A percentile compares a stretch with the other conserved stretches of the same genome.
phyloP scores from a whole-genome alignment of 1,140 invertebrate species.

The Trichomalopsis sarcophagae region DNA sequence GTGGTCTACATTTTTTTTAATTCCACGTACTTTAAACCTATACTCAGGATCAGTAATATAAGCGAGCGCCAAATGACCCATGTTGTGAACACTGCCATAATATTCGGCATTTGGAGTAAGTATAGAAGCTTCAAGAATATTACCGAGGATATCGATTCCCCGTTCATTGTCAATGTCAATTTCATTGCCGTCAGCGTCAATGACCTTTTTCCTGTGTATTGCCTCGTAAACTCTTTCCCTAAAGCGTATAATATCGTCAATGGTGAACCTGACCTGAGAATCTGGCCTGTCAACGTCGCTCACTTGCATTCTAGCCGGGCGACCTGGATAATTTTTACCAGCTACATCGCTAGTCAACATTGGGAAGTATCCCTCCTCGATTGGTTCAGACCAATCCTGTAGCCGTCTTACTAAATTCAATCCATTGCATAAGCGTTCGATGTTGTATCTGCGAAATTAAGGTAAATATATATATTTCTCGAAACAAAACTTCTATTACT shows the following conservation, averaged over 20 bases:
- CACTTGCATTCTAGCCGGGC: constrained; percentile 77
- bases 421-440: constrained; percentile 72
- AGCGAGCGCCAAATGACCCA: constrained; percentile 80
- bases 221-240: constrained; percentile 83
- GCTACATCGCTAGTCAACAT: constrained; percentile 80
- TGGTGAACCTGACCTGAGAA: constrained; percentile 79
- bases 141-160: constrained; percentile 86
- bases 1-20: no score
- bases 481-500: not conserved
- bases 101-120: constrained; percentile 80
- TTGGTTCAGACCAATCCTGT: constrained; percentile 77
- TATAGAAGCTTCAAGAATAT: constrained; percentile 84
- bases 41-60: constrained; percentile 84
- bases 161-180: constrained; percentile 77
- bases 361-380: constrained; percentile 82
- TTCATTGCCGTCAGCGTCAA: constrained; percentile 72
- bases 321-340: constrained; percentile 77
- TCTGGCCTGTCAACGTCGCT: constrained; percentile 79
- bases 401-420: constrained; percentile 74
- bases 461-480: not conserved
- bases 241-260: constrained; percentile 83
- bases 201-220: constrained; percentile 80
- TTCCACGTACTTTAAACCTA: constrained; percentile 76
- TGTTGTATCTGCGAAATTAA: constrained; percentile 77
- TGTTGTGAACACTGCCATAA: constrained; percentile 84